Evolutionary conservation across 2,797 vertebrate genomes (phyloP), one percentile per base, ranked within the genome.

Genomic region (Falco cherrug): DNA sequence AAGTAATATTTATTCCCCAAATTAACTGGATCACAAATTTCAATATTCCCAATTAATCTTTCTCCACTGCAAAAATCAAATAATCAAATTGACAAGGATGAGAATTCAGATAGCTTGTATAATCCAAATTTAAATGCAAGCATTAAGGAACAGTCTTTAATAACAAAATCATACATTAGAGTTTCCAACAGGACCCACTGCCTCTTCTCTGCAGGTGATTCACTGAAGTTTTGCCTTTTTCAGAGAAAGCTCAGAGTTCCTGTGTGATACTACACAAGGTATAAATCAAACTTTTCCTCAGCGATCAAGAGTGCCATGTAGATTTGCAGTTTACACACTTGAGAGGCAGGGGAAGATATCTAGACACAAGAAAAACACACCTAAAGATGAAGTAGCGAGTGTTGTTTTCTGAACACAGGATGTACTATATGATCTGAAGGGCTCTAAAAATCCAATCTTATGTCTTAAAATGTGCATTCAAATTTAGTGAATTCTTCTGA

Each of bases 401-500:
- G 22, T 8, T 53, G 37, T 53, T 91, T 77, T 50, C 45, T 21
- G 20, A 89, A 85, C 78, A 75, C 20, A 48, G n/a, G 43, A 61
- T 2, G 1, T 26, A 56, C 28, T 47, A 17, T 3, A 24, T 45
- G 28, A 89, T 85, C 69, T 51, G 65, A 94, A 88, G 29, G 47
- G 65, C 6, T 6, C 57, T 80, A 75, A 88, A 60, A 93, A 85
- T 61, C 79, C 92, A 61, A 19, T 78, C 91, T 74, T 91, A 14
- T 11, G 61, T 88, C 74, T 84, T 91, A 78, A 88, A 95, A 89
- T 2, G 16, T 74, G 43, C 79, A 86, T 86, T 76, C 79, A 90
- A 91, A 96, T 94, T 92, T 88, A 47, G 87, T n/a, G 43, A 90
- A 37, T 88, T 91, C 91, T 93, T 88, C 73, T 78, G 65, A 88